Evolutionary conservation across 2,797 vertebrate genomes (phyloP).

Genomic region (Esox masquinongy): DNA sequence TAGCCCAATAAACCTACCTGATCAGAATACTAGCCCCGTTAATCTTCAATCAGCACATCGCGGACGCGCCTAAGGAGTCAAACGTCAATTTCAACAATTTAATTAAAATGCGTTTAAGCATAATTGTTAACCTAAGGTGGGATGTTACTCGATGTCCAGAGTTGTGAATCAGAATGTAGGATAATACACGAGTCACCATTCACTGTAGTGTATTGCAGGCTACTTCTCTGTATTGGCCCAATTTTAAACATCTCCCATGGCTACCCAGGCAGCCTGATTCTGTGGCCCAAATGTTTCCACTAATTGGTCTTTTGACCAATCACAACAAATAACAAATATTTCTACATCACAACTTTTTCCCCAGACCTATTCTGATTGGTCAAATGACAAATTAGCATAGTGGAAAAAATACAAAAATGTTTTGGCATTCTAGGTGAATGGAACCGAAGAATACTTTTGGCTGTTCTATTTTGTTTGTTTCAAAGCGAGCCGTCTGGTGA

Average conservation of each 20-base stretch:
- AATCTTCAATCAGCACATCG: slow-evolving; percentile 31
- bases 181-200: slow-evolving; percentile 1
- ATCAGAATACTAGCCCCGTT: background rate
- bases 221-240: background rate
- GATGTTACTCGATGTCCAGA: background rate
- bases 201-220: background rate
- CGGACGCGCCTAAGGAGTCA: slow-evolving; percentile 43
- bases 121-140: slow-evolving; percentile 28
- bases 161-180: background rate
- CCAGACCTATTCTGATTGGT: too few relatives aligned
- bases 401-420: too few relatives aligned
- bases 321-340: too few relatives aligned
- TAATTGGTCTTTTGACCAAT: too few relatives aligned
- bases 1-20: background rate
- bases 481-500: background rate
- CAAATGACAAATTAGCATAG: too few relatives aligned
- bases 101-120: slow-evolving; percentile 33
- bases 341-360: too few relatives aligned
- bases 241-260: too few relatives aligned
- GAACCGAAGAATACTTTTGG: too few relatives aligned
- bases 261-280: too few relatives aligned
- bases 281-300: too few relatives aligned
- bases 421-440: too few relatives aligned
- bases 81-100: slow-evolving; percentile 32
- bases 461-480: background rate